A percentile compares a stretch with the other conserved stretches of the same genome.
These are phyloP conservation scores for Ditula angustiorana DNA, from an alignment of 2,888 invertebrate species.

Conservation along the genomic window DNA sequence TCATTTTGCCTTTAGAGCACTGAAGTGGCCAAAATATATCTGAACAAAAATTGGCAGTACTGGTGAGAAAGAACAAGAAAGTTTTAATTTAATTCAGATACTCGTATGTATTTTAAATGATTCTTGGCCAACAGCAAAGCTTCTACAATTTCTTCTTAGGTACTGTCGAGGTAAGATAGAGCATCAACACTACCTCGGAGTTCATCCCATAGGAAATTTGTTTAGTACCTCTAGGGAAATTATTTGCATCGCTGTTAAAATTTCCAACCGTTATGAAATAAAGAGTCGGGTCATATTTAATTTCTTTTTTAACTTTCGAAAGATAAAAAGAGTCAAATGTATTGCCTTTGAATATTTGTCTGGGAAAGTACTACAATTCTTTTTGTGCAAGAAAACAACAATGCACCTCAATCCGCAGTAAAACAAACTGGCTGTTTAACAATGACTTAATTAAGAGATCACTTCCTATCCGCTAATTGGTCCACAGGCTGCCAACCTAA, in stretches of 20 bases:
- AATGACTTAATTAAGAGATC: neutral
- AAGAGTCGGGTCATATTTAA: neutral
- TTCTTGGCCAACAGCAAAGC: no score
- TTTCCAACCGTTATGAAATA: conserved; percentile 1
- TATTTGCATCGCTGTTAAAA: neutral
- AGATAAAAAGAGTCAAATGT: neutral
- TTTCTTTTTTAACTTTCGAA: neutral
- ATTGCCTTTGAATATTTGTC: no score
- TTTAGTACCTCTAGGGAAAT: conserved; percentile 16
- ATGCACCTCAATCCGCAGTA: neutral
- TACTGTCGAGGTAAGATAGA: neutral
- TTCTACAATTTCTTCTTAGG: neutral
- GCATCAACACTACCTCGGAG: conserved; percentile 19
- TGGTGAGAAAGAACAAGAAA: no score
- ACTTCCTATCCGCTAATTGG: neutral
- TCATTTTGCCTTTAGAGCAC: no score
- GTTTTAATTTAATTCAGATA: no score
- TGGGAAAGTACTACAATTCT: neutral
- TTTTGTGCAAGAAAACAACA: neutral
- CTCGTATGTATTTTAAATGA: no score
- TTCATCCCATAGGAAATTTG: conserved; percentile 23
- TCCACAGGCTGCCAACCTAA: neutral
- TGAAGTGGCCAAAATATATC: no score
- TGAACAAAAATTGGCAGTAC: no score
- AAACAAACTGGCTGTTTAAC: neutral